Evolutionary conservation across 2,888 invertebrate species (phyloP), one percentile per base, ranked within the genome.

Genomic region (Dicyrtoma fusca): DNA sequence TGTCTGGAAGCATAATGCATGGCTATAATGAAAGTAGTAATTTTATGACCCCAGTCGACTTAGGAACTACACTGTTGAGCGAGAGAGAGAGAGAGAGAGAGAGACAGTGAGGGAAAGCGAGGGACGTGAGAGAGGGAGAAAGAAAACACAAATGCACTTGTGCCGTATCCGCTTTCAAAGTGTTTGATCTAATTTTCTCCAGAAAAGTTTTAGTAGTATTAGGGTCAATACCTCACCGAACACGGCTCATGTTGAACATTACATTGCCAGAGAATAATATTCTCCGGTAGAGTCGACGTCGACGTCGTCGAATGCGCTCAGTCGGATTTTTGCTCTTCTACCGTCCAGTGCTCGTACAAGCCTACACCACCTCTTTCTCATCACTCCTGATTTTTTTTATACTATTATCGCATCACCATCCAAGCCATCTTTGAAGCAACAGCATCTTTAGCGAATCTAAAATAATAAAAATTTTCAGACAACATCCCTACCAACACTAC

Each of bases 251-350:
- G 49, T 17, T 6, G 49, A 6, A 6, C 49, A 49, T 49, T 3
- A 10, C 49, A 59, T 6, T 25, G 59, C 26, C 1, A 34, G 25
- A 25, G 26, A 26, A 23, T n/a, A n/a, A n/a, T 11, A 10, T 53
- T 51, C 17, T 17, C 65, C 34, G 17, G 25, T 65, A 44, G 51
- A 68, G 68, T 68, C 55, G 59, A 68, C 68, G 68, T 68, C 68
- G 57, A 45, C 44, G 57, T 57, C 65, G 65, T 51, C 51, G 51
- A 65, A 47, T 8, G 34, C 19, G 42, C n/a, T 61, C 61, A 61
- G 61, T 61, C 42, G 61, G 42, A 61, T 42, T 44, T 19, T 17
- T 42, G 42, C 44, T 61, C 61, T 42, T 61, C 61, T n/a, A 34
- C 61, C 61, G 61, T 61, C 61, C 61, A 61, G n/a, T 61, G 34